Evolutionary conservation across 2,797 vertebrate species (phyloP), one percentile per base, ranked within the genome.

Genomic region (Sphenodon punctatus): DNA sequence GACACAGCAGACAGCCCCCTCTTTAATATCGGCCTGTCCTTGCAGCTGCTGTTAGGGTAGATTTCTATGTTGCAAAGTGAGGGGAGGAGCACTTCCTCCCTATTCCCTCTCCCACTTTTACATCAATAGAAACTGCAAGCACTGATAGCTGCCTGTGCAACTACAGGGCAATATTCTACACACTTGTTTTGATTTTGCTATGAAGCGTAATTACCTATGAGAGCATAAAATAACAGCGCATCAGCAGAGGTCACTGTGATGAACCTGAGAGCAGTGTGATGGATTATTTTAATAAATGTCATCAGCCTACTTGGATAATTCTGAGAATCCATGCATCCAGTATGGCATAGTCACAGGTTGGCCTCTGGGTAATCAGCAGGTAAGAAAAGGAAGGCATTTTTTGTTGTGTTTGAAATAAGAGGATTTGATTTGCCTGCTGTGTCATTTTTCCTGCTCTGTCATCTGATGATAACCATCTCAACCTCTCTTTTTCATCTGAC

Each of bases 281-380:
- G 63, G 34, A 75, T 73, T 88, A 60, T 80, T 89, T 83, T 74
- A 78, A 67, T 88, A 89, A 80, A 59, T n/a, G n/a, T 32, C 34
- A 39, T 3, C 73, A 27, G 22, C 7, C 67, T 14, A 9, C 3
- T 14, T 55, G 70, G 23, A 20, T 58, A 65, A 43, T 78, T 86
- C 45, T 65, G 46, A 79, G 48, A 76, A 74, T 75, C 59, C 32
- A 48, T 17, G 23, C 34, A 7, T 34, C 14, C 41, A 58, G 30
- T 4, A 41, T 32, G 66, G 41, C 22, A 72, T 25, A 65, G 25
- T 23, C 22, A 41, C 13, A n/a, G n/a, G n/a, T n/a, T n/a, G n/a
- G n/a, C n/a, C n/a, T n/a, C n/a, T n/a, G n/a, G n/a, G n/a, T n/a
- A n/a, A 30, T 10, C 25, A n/a, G 11, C 61, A 69, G 48, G 46